Base-by-base conservation (phyloP, 2,888 invertebrate species). In the Sarcophaga carnaria region DNA sequence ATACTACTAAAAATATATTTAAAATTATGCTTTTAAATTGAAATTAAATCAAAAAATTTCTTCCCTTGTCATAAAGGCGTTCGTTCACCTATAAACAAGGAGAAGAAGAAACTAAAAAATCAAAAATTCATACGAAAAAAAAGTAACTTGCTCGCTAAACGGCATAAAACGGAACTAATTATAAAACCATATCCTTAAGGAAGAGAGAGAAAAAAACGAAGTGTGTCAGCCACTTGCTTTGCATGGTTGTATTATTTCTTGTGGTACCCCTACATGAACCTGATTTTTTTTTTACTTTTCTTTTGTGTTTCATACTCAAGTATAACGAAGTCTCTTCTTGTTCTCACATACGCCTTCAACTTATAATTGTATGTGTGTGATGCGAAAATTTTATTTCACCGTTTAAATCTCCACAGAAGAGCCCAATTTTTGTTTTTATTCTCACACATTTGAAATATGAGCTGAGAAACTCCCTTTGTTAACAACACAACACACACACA, bases 401-500 rank as follows among this genome's bases (percentile, higher is more conserved):
- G 17, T 74, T 62, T 11, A 20, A 12, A n/a, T 45, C 14, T 37
- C 66, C 54, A 66, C 49, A n/a, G 49, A 66, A 45, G 17, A 54
- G 17, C 4, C 54, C 54, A 63, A 49, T 71, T 76, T 81, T 63
- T 79, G 59, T 87, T 86, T 37, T 37, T 10, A 10, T 37, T 87
- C 87, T 84, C 87, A 87, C 84, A 87, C 87, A 81, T 82, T 82
- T 71, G 87, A 84, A 87, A 87, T 87, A 79, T 82, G 87, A 86
- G 86, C 76, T 80, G 83, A 82, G 81, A 76, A 85, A 87, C 81
- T 87, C 81, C 84, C 79, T 81, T 83, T 75, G 71, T 75, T 59
- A 84, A 67, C 25, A 70, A 75, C 4, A 67, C 12, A 60, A 78
- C 2, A 67, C 49, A 49, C 12, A 67, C n/a, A 67, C 11, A 49